Evolutionary conservation across 2,888 invertebrate species (phyloP), one percentile per base, ranked within the genome.

Genomic region (Sialis lutaria): DNA sequence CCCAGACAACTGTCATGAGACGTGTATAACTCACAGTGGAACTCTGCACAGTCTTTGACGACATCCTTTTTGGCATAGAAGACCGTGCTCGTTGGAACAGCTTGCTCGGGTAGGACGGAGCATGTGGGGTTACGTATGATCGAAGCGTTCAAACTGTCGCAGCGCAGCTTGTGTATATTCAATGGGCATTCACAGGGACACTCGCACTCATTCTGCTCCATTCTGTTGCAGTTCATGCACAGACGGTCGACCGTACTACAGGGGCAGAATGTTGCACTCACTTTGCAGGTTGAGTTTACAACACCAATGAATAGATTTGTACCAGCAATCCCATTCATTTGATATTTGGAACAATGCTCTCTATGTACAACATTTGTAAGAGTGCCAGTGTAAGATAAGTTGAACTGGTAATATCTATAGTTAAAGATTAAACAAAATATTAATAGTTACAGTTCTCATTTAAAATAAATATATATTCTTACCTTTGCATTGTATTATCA

Each of bases 181-280:
- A 66, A 53, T 2, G 73, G 82, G 59, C 93, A 93, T 63, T 93
- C 91, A 61, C 93, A 93, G 0, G 93, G 93, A 59, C 93, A 93
- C 63, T 93, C 93, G 56, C 93, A 93, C 60, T 92, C 91, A 4
- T 80, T 84, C 65, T 89, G 90, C 61, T 92, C 93, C 87, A 92
- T 90, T 44, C 91, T 77, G 61, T 89, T 83, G 61, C 93, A 93
- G 61, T 92, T 92, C 31, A 93, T 71, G 61, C 93, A 93, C 4
- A 86, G 71, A 4, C 90, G 76, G 62, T 91, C 87, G 48, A 80
- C 68, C 65, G 86, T 87, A 59, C 88, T 91, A 61, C 93, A 93
- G 0, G 93, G 92, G 59, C 93, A 93, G 65, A 93, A 93, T 2
- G 80, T 77, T 5, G 85, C 80, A 3, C 79, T 77, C 3, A 80